Percentiles rank a stretch among this genome's conserved stretches.
Conservation (phyloP, 2,113 vertebrate genomes). For the Rhabdornis inornatus region DNA sequence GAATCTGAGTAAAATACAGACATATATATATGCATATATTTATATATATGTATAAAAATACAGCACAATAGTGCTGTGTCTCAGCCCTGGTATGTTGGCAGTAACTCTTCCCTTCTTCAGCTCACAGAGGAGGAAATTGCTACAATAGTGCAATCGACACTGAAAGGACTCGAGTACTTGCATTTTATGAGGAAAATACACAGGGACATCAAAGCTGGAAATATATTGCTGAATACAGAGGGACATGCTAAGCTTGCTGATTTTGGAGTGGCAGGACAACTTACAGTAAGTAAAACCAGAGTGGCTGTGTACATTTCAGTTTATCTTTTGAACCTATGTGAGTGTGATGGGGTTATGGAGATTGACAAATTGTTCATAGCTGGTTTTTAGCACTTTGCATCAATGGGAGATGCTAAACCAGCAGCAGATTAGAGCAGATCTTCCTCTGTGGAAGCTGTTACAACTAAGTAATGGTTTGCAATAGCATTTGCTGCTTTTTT, state of each 20-base stretch:
- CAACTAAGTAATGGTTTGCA: neutral
- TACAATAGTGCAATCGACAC: constrained; percentile 86
- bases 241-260: constrained; percentile 95
- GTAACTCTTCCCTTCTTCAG: constrained; percentile 66
- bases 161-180: constrained; percentile 93
- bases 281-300: constrained; percentile 81
- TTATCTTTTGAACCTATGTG: neutral
- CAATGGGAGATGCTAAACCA: neutral
- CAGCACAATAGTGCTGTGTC: neutral
- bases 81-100: neutral
- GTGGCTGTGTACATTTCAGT: neutral
- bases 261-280: constrained; percentile 94
- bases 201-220: constrained; percentile 95
- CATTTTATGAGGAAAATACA: constrained; percentile 99
- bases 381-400: neutral
- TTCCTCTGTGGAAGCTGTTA: neutral
- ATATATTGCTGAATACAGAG: constrained; percentile 91
- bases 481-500: neutral
- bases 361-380: neutral
- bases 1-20: neutral
- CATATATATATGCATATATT: neutral
- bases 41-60: no score
- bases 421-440: neutral
- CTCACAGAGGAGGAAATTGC: constrained; percentile 91
- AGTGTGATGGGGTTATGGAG: neutral